These are phyloP conservation scores for Eupithecia dodoneata DNA, from an alignment of 2,888 invertebrate genomes.

Conservation along the genomic window DNA sequence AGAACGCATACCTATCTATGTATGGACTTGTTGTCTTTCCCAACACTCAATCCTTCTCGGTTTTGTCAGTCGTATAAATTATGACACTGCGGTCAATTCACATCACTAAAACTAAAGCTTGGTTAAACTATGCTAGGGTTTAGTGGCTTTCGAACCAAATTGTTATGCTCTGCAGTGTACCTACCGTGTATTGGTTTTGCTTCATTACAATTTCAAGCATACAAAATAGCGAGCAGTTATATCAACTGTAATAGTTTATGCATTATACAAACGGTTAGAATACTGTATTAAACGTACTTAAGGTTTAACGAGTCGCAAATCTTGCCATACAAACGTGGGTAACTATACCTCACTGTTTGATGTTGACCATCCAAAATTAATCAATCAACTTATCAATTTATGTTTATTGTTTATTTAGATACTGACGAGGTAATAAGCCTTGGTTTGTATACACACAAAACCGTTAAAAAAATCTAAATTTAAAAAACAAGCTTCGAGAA, in stretches of 20 bases:
- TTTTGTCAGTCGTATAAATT: background rate
- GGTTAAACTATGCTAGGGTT: background rate
- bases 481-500: no score
- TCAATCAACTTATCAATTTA: no score
- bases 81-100: background rate
- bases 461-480: no score
- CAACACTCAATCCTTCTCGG: background rate
- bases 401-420: no score
- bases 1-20: no score
- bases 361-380: no score
- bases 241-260: background rate
- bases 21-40: background rate
- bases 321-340: no score
- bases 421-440: no score
- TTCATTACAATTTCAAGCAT: background rate
- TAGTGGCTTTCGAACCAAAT: conserved; percentile 3
- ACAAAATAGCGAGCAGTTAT: background rate
- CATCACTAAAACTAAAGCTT: conserved; percentile 8
- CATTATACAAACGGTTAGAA: background rate
- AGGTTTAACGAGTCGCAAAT: no score
- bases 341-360: no score
- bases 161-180: background rate
- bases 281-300: no score
- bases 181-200: background rate
- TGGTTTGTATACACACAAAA: no score